Conservation (phyloP, 2,888 invertebrate species). For the Tinea pellionella region DNA sequence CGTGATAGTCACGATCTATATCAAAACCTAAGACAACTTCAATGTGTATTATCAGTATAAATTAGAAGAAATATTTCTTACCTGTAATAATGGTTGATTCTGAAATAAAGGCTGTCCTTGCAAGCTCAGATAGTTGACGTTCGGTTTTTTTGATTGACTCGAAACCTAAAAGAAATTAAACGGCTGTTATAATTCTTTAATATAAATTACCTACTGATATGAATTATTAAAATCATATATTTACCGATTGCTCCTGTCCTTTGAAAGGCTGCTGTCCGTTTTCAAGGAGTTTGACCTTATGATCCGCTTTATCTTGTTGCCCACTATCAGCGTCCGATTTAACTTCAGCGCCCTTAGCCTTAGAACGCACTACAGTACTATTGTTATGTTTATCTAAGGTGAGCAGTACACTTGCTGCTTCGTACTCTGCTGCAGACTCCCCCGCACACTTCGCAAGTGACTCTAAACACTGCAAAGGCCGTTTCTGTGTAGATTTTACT, state of each 20-base stretch:
- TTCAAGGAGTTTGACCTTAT: not conserved
- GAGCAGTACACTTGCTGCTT: slow-evolving; percentile 73
- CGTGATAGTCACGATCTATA: too few relatives aligned
- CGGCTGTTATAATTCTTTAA: too few relatives aligned
- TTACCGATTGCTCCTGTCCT: not conserved
- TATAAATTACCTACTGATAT: too few relatives aligned
- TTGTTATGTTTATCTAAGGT: slow-evolving; percentile 75
- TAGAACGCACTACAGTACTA: slow-evolving; percentile 22
- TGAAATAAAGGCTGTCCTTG: not conserved
- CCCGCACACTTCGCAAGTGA: slow-evolving; percentile 80
- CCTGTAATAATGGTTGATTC: not conserved
- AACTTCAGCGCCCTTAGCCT: not conserved
- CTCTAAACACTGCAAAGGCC: slow-evolving; percentile 75
- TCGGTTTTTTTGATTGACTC: not conserved
- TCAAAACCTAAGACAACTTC: too few relatives aligned
- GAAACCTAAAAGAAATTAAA: too few relatives aligned
- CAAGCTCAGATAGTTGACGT: not conserved
- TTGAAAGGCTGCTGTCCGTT: not conserved
- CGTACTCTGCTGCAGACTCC: slow-evolving; percentile 80
- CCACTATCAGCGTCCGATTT: not conserved
- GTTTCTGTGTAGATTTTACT: slow-evolving; percentile 48
- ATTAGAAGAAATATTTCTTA: too few relatives aligned
- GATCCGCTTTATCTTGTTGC: not conserved
- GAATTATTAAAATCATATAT: too few relatives aligned
- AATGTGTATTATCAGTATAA: too few relatives aligned